Evolutionary conservation across 1,140 invertebrate genomes (phyloP).

Genomic region (Drosophila saltans): DNA sequence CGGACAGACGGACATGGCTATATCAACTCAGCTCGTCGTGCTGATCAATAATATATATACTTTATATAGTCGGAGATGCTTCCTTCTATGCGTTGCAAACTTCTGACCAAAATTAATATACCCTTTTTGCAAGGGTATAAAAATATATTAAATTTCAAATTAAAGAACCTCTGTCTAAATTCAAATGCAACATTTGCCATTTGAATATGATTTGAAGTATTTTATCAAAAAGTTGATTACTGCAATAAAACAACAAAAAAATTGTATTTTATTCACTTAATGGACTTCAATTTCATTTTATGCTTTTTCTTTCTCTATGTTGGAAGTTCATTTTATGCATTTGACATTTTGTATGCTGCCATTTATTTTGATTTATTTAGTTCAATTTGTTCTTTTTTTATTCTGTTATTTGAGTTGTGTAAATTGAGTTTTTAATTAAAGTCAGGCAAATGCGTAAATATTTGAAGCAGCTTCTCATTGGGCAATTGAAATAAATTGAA

Average conservation of each 20-base stretch:
- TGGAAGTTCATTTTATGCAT: background rate
- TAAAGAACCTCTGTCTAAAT: background rate
- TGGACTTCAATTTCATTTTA: background rate
- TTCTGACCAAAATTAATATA: too few relatives aligned
- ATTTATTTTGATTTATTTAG: conserved; percentile 12
- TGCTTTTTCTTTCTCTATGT: background rate
- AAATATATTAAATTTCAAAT: background rate
- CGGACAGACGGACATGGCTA: too few relatives aligned
- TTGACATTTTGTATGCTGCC: conserved; percentile 1
- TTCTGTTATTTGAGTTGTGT: background rate
- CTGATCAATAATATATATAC: too few relatives aligned
- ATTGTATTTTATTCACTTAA: background rate
- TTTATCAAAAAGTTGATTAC: background rate
- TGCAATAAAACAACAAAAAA: background rate
- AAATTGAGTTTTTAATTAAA: conserved; percentile 15
- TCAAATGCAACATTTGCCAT: background rate
- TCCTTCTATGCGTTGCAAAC: too few relatives aligned
- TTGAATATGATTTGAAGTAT: background rate
- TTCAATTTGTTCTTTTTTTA: background rate
- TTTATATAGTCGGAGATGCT: too few relatives aligned
- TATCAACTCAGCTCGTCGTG: too few relatives aligned
- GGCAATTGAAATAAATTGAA: conserved; percentile 7
- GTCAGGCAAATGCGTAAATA: background rate
- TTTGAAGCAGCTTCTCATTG: background rate
- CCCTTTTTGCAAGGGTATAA: too few relatives aligned